Evolutionary conservation across 2,888 invertebrate species (phyloP).

Genomic region (Oligia fasciuncula): DNA sequence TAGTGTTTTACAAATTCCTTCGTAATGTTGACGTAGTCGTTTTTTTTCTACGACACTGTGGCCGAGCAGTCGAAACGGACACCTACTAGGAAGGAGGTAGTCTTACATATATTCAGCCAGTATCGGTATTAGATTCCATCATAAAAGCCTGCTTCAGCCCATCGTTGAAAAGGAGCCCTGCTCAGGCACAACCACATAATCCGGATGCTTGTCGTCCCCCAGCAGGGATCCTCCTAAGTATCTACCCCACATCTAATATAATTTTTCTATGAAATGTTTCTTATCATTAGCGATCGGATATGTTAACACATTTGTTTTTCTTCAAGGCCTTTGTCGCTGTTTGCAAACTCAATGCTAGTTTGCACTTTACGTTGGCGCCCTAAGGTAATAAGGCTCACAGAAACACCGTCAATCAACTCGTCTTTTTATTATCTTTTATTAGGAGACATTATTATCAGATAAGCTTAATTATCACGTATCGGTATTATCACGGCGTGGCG

Average conservation of each 20-base stretch:
- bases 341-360: not conserved
- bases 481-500: slow-evolving; percentile 20
- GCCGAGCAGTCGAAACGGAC: no score
- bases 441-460: slow-evolving; percentile 39
- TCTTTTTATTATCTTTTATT: slow-evolving; percentile 15
- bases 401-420: not conserved
- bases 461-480: slow-evolving; percentile 22
- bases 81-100: not conserved
- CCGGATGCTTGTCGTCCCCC: not conserved
- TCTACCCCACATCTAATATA: not conserved
- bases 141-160: not conserved
- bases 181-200: not conserved
- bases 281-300: no score
- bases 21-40: no score
- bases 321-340: slow-evolving; percentile 3
- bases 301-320: not conserved
- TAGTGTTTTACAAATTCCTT: no score
- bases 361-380: not conserved
- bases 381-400: not conserved
- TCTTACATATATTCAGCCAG: not conserved
- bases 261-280: not conserved
- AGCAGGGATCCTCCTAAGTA: not conserved
- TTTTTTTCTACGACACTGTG: no score
- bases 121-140: not conserved
- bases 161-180: no score